These are phyloP conservation scores for Lampropteryx suffumata DNA, from an alignment of 2,888 invertebrate species.

Conservation along the genomic window DNA sequence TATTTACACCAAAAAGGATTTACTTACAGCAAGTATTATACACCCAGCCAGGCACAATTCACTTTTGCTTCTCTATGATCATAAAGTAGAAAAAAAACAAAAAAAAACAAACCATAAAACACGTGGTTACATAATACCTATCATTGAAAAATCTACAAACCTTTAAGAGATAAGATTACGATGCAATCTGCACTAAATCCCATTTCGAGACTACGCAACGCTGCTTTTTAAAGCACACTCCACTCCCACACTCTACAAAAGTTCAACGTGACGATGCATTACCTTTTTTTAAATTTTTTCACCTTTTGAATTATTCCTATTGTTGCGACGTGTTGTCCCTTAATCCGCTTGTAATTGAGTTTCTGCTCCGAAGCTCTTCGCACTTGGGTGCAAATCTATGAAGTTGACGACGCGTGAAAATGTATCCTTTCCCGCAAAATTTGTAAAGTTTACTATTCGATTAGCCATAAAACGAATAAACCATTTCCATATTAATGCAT, in stretches of 20 bases:
- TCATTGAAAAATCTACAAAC: conserved; percentile 63
- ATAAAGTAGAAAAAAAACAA: too few relatives aligned
- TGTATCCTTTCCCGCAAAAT: not conserved
- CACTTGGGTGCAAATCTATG: conserved; percentile 22
- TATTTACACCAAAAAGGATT: too few relatives aligned
- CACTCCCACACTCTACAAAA: conserved; percentile 74
- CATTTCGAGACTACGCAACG: conserved; percentile 76
- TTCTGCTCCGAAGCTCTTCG: conserved; percentile 43
- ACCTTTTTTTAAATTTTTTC: conserved; percentile 50
- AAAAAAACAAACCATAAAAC: conserved; percentile 41
- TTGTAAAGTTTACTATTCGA: not conserved
- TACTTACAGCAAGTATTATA: too few relatives aligned
- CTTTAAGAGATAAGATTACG: conserved; percentile 71
- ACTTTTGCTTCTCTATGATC: too few relatives aligned
- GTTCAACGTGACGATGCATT: conserved; percentile 56
- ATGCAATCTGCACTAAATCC: conserved; percentile 73
- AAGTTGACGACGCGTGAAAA: not conserved
- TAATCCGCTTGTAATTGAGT: conserved; percentile 70
- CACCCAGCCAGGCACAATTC: too few relatives aligned
- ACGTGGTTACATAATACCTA: conserved; percentile 54
- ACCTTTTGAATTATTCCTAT: conserved; percentile 53
- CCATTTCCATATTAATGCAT: too few relatives aligned
- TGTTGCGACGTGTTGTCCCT: conserved; percentile 59
- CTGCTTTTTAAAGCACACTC: conserved; percentile 69
- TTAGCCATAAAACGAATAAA: too few relatives aligned